Conservation (phyloP, 2,113 vertebrate genomes). For the human (Homo sapiens) region DNA sequence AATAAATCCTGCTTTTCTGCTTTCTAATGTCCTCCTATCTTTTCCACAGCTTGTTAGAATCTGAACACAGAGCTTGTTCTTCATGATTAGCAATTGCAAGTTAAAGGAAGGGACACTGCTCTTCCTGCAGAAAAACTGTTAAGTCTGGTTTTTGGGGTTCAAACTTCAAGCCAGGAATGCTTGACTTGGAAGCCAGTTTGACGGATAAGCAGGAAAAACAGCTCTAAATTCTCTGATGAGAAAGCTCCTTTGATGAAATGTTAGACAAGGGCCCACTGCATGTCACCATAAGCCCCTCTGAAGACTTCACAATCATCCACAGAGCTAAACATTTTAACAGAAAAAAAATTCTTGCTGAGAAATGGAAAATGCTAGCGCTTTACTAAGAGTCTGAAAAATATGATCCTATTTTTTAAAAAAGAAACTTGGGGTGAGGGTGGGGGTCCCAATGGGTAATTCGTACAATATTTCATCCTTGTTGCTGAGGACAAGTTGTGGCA, state of each 20-base stretch:
- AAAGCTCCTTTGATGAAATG: neutral
- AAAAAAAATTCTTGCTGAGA: neutral
- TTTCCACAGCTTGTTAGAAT: neutral
- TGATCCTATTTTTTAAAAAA: neutral
- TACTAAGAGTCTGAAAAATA: neutral
- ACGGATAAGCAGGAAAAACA: neutral
- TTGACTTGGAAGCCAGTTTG: neutral
- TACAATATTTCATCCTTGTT: slow-evolving; percentile 49
- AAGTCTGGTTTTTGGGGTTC: neutral
- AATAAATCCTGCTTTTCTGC: neutral
- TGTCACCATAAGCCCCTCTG: neutral
- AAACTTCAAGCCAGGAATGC: neutral
- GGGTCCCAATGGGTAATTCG: neutral
- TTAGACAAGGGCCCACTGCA: no score
- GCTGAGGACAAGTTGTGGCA: slow-evolving; percentile 50
- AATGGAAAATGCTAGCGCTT: neutral
- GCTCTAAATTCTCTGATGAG: neutral
- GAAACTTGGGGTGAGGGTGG: neutral
- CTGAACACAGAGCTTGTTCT: neutral
- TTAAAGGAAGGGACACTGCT: neutral
- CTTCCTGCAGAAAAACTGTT: neutral
- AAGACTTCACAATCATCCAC: neutral
- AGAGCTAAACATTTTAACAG: neutral
- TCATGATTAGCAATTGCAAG: neutral
- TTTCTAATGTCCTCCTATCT: neutral